Conservation (phyloP, 2,113 vertebrate genomes). For the Ornithorhynchus anatinus region DNA sequence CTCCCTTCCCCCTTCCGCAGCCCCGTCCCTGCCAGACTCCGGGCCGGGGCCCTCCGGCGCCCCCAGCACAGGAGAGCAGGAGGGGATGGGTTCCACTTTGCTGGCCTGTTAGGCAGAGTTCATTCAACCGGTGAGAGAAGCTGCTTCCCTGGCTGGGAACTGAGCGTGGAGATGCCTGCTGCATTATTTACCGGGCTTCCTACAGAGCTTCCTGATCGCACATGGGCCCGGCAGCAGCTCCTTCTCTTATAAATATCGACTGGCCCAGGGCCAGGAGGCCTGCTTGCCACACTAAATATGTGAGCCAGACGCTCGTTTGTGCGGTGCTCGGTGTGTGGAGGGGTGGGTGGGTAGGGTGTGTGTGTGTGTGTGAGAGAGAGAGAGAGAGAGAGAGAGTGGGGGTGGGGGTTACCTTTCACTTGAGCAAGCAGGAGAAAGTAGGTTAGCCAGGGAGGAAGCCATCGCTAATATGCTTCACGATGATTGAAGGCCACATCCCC, state of each 20-base stretch:
- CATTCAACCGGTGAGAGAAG: background rate
- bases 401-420: background rate
- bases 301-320: background rate
- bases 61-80: too few species aligned
- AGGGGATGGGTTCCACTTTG: accelerated
- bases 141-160: background rate
- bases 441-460: background rate
- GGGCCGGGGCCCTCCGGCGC: background rate
- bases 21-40: too few species aligned
- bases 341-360: background rate
- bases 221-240: background rate
- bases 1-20: too few species aligned
- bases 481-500: background rate
- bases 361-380: background rate
- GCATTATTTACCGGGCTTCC: background rate
- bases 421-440: background rate
- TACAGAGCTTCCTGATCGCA: background rate
- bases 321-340: background rate
- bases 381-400: background rate
- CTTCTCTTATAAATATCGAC: background rate
- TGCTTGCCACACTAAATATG: background rate
- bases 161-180: background rate
- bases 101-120: too few species aligned
- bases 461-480: background rate
- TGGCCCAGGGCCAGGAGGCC: background rate